Evolutionary conservation across 2,888 invertebrate genomes (phyloP).

Genomic region (Syrista parreyssii): DNA sequence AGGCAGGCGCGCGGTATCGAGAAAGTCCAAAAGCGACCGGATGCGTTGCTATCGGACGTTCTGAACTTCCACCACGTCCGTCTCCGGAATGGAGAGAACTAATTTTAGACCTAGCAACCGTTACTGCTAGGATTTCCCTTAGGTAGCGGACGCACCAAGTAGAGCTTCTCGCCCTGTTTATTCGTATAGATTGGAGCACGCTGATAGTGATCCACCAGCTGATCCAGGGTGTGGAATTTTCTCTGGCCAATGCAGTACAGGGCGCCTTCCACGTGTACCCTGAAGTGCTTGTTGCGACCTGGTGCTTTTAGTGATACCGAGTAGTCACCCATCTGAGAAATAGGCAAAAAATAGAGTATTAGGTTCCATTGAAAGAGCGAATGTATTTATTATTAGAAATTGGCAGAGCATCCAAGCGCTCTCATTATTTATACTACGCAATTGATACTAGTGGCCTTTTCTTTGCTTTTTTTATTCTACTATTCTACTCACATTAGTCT

Average conservation of each 20-base stretch:
- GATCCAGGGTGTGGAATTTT: conserved; percentile 95
- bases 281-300: conserved; percentile 98
- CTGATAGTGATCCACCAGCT: conserved; percentile 98
- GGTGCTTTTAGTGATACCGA: conserved; percentile 98
- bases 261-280: conserved; percentile 93
- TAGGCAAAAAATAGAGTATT: conserved; percentile 30
- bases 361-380: background rate
- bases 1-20: conserved; percentile 49
- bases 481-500: conserved; percentile 89
- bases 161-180: conserved; percentile 97
- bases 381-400: background rate
- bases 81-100: background rate
- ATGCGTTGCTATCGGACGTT: conserved; percentile 11
- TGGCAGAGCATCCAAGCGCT: background rate
- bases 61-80: background rate
- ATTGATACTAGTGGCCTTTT: background rate
- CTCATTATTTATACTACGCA: background rate
- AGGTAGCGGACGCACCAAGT: conserved; percentile 93
- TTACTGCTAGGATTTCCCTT: conserved; percentile 68
- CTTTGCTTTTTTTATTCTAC: background rate
- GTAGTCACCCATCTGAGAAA: conserved; percentile 92
- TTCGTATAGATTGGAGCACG: conserved; percentile 98
- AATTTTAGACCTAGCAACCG: conserved; percentile 58
- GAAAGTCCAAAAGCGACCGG: conserved; percentile 35
- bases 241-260: conserved; percentile 98